Conservation (phyloP, 30 jellyfish, hydroid and myxozoan genomes). For the Haliclystus octoradiatus region DNA sequence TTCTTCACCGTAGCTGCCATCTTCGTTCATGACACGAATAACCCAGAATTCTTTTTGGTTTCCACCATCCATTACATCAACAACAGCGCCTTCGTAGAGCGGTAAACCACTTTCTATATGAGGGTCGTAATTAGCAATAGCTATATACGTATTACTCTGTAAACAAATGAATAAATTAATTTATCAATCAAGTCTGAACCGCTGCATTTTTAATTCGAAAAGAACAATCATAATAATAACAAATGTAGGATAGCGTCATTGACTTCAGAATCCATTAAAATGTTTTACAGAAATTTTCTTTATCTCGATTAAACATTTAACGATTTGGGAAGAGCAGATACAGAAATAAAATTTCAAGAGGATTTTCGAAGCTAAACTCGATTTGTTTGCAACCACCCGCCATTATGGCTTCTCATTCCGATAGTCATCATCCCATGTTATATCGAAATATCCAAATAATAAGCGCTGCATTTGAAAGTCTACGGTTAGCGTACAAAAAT, state of each 20-base stretch:
- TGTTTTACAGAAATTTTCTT: too few relatives aligned
- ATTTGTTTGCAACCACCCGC: too few relatives aligned
- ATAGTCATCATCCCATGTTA: too few relatives aligned
- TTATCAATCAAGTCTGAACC: too few relatives aligned
- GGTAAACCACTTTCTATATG: conserved; percentile 45
- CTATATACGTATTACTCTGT: conserved; percentile 64
- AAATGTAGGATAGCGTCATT: background rate
- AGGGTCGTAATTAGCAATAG: conserved; percentile 89
- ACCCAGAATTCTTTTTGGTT: conserved; percentile 75
- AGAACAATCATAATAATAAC: background rate
- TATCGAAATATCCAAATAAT: too few relatives aligned
- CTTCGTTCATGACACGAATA: conserved; percentile 57
- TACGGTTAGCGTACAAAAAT: too few relatives aligned
- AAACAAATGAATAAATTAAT: background rate
- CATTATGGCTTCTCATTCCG: too few relatives aligned
- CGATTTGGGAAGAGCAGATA: too few relatives aligned
- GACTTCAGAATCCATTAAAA: background rate
- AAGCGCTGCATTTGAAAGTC: too few relatives aligned
- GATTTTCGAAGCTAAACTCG: too few relatives aligned
- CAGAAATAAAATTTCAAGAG: too few relatives aligned
- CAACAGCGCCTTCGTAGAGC: conserved; percentile 75
- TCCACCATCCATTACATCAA: conserved; percentile 63
- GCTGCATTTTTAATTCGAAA: background rate
- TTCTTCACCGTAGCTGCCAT: conserved; percentile 72
- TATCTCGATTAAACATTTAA: too few relatives aligned